Evolutionary conservation across 2,113 vertebrate species (phyloP).

Genomic region (Elanoides forficatus): DNA sequence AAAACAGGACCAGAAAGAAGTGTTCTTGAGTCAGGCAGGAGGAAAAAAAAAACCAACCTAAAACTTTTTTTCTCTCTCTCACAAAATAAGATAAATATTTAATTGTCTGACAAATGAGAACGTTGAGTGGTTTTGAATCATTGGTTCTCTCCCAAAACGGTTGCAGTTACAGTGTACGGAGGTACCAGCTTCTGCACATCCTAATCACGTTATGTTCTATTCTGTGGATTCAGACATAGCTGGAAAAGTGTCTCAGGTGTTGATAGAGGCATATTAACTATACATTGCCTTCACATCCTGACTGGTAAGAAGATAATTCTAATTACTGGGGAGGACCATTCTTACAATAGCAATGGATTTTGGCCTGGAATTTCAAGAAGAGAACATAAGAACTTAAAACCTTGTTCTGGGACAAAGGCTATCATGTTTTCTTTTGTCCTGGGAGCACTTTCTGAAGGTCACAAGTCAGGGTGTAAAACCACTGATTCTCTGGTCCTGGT

Average conservation of each 20-base stretch:
- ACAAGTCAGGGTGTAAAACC: neutral
- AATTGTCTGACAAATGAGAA: conserved; percentile 41
- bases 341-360: neutral
- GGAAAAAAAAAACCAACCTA: neutral
- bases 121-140: conserved; percentile 14
- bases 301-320: neutral
- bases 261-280: neutral
- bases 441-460: neutral
- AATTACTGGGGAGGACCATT: neutral
- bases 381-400: neutral
- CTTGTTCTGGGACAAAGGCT: neutral
- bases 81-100: conserved; percentile 40
- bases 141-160: neutral
- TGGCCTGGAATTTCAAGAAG: neutral
- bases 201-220: neutral
- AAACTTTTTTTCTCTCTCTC: neutral
- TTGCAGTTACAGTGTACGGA: neutral
- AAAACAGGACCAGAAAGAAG: neutral
- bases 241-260: neutral
- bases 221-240: neutral
- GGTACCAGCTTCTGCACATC: neutral
- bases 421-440: neutral
- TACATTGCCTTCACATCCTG: neutral
- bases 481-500: neutral
- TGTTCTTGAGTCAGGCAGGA: neutral